Percentiles rank a stretch among this genome's conserved stretches.
phyloP scores from a whole-genome alignment of 2,797 vertebrate genomes.

The Aulostomus chinensis region DNA sequence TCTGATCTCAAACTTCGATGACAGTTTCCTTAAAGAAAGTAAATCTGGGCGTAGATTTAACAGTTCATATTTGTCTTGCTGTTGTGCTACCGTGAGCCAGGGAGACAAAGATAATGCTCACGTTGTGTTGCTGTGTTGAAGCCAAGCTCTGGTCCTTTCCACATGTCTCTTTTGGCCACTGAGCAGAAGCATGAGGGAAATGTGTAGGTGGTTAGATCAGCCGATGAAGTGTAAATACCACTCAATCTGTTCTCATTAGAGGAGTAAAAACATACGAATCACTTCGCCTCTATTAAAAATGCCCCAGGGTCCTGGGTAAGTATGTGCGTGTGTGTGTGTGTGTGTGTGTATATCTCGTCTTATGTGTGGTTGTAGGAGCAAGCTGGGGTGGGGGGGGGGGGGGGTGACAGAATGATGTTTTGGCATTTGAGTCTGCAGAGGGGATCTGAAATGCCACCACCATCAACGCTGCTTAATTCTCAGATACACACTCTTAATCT shows the following conservation, averaged over 20 bases:
- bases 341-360: conserved; percentile 21
- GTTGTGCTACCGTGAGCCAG: conserved; percentile 41
- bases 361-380: conserved; percentile 44
- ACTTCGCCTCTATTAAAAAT: conserved; percentile 75
- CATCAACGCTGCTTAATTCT: conserved; percentile 78
- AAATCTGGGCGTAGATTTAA: conserved; percentile 31
- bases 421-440: conserved; percentile 73
- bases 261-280: conserved; percentile 76
- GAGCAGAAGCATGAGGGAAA: conserved; percentile 67
- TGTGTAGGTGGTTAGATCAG: conserved; percentile 77
- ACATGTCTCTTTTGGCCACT: conserved; percentile 71
- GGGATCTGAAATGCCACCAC: conserved; percentile 80
- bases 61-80: conserved; percentile 37
- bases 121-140: conserved; percentile 60
- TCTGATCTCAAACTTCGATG: conserved; percentile 7
- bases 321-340: conserved; percentile 32
- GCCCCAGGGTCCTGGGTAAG: conserved; percentile 66
- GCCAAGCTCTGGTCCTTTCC: conserved; percentile 66
- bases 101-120: conserved; percentile 56
- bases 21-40: conserved; percentile 3
- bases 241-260: conserved; percentile 83
- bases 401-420: conserved; percentile 71
- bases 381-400: conserved; percentile 27
- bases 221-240: conserved; percentile 83
- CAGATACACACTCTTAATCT: conserved; percentile 77